phyloP scores from a whole-genome alignment of 2,888 invertebrate genomes.

The Andrena praecox region DNA sequence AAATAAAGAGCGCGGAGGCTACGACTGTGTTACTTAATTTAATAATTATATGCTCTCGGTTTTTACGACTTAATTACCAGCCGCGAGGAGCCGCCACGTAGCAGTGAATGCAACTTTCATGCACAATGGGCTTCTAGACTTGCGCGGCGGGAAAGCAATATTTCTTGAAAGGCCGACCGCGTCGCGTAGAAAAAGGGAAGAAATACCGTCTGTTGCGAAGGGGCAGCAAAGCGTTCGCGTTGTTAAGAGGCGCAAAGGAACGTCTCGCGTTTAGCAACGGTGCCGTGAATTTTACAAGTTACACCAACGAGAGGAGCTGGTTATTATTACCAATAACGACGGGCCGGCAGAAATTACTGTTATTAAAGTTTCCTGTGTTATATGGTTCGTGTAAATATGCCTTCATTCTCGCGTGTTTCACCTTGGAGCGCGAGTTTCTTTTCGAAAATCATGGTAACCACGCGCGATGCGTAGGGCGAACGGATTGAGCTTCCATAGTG shows the following conservation, averaged over 20 bases:
- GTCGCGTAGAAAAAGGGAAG: constrained; percentile 17
- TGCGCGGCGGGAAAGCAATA: constrained; percentile 54
- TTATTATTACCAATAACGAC: constrained; percentile 46
- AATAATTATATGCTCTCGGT: constrained; percentile 59
- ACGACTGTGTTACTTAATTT: constrained; percentile 55
- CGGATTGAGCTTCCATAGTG: neutral
- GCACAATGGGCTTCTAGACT: constrained; percentile 47
- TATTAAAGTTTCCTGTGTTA: constrained; percentile 43
- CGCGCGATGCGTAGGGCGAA: neutral
- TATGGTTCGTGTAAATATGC: constrained; percentile 43
- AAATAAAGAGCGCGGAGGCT: neutral
- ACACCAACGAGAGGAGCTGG: constrained; percentile 16
- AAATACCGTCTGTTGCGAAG: neutral
- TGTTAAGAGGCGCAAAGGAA: constrained; percentile 25
- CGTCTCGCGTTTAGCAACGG: constrained; percentile 22
- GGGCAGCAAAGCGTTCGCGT: constrained; percentile 7
- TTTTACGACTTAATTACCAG: constrained; percentile 61
- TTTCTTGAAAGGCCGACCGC: constrained; percentile 44
- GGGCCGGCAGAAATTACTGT: constrained; percentile 38
- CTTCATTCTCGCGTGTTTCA: constrained; percentile 10
- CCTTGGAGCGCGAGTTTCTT: constrained; percentile 13
- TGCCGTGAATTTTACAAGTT: constrained; percentile 34
- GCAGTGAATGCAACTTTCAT: constrained; percentile 43
- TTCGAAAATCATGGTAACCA: neutral
- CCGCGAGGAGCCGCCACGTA: constrained; percentile 40